phyloP scores from a whole-genome alignment of 1,140 invertebrate species.

The Drosophila tsacasi region DNA sequence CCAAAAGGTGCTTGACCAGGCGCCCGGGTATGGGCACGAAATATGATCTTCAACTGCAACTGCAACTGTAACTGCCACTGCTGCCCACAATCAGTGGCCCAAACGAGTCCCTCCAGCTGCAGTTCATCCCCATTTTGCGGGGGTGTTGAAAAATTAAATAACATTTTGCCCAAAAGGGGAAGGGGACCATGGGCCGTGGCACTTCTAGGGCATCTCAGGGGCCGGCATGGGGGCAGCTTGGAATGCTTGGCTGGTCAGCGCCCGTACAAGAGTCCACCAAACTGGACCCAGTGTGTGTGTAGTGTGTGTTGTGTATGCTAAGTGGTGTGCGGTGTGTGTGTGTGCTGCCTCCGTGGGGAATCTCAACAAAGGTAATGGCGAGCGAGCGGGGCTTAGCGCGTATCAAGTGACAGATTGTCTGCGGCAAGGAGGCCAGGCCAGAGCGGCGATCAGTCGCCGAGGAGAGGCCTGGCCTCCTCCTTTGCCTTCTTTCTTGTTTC shows the following conservation, averaged over 20 bases:
- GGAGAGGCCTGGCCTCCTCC: conserved; percentile 5
- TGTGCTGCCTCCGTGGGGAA: conserved; percentile 49
- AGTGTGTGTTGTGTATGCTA: neutral
- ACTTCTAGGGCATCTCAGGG: conserved; percentile 65
- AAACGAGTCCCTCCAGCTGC: conserved; percentile 16
- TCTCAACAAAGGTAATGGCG: conserved; percentile 69
- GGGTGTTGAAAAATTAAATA: conserved; percentile 70
- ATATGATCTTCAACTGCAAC: conserved; percentile 64
- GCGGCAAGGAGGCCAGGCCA: conserved; percentile 70
- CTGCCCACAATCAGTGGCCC: conserved; percentile 35
- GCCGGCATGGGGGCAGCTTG: conserved; percentile 37
- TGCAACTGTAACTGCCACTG: conserved; percentile 20
- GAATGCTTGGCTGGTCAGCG: conserved; percentile 80
- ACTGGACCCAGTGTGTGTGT: neutral
- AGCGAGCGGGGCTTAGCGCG: conserved; percentile 57
- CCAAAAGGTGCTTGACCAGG: conserved; percentile 42
- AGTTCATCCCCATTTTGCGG: conserved; percentile 25
- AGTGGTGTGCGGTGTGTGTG: neutral
- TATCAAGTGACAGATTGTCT: conserved; percentile 83
- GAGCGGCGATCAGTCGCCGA: conserved; percentile 33
- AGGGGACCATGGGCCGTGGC: neutral
- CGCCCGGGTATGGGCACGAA: conserved; percentile 20
- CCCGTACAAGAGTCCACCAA: conserved; percentile 61
- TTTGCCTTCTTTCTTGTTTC: conserved; percentile 38
- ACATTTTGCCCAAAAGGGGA: conserved; percentile 28